Evolutionary conservation across 1,140 invertebrate genomes (phyloP).

Genomic region (Anadara kagoshimensis): DNA sequence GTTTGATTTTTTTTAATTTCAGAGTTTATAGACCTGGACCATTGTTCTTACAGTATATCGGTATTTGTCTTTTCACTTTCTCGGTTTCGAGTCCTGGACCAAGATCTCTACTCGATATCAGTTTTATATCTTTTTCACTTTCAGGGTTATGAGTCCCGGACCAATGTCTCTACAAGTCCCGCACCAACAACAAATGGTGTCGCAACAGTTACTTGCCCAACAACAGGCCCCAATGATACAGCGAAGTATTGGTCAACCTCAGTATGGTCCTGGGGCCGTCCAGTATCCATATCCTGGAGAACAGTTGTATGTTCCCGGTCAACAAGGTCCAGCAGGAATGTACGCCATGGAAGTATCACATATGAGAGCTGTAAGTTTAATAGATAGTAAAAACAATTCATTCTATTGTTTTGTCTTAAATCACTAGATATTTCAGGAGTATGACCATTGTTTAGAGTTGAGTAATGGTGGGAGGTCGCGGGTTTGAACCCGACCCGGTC

Average conservation of each 20-base stretch:
- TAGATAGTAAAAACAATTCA: not conserved
- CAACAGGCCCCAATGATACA: conserved; percentile 1
- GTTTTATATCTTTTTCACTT: too few species aligned
- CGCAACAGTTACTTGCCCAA: conserved; percentile 12
- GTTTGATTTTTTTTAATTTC: too few species aligned
- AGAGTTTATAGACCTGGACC: too few species aligned
- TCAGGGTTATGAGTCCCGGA: not conserved
- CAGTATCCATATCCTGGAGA: not conserved
- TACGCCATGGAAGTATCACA: conserved; percentile 24
- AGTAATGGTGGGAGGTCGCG: too few species aligned
- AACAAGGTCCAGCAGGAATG: not conserved
- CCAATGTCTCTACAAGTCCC: conserved; percentile 21
- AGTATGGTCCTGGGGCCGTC: conserved; percentile 8
- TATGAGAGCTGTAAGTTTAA: not conserved
- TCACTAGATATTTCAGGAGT: too few species aligned
- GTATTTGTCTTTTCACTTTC: too few species aligned
- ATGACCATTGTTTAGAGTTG: too few species aligned
- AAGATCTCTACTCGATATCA: conserved; percentile 14
- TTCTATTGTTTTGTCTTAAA: too few species aligned
- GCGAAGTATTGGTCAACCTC: conserved; percentile 10
- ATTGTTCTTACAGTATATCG: too few species aligned
- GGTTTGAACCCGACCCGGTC: too few species aligned
- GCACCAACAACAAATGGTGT: not conserved
- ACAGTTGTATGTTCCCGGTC: not conserved
- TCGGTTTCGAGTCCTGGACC: not conserved